Base-by-base conservation (phyloP, 2,888 invertebrate species). In the Pyrgus malvae region DNA sequence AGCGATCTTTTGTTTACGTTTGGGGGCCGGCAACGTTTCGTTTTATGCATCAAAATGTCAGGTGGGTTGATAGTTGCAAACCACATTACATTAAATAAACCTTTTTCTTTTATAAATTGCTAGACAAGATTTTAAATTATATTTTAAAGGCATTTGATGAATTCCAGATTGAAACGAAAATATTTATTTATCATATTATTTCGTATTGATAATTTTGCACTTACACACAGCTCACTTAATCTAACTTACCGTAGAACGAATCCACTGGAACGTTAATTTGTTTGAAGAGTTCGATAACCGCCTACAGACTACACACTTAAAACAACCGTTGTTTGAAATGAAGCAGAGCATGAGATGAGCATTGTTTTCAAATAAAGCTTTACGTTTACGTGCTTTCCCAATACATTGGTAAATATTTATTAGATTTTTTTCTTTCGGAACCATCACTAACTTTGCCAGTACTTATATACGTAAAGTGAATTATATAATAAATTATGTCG, bases 1-100 rank as follows among this genome's bases (percentile, higher is more conserved):
- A 21, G 65, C 23, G 3, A 19, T 9, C 66, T 72, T 79, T 81
- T 51, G 79, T 80, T 80, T 81, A 78, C 70, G 72, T 79, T 79
- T 74, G n/a, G 14, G 70, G 64, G 55, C 19, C 40, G 46, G 54
- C 71, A 6, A 37, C 51, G 73, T 72, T 79, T 63, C 74, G 58
- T 72, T 76, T 54, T 11, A 77, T 66, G 67, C 35, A n/a, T 19
- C 11, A n/a, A 0, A 44, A 5, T 2, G 7, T 11, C 23, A 23
- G 3, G 11, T 2, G 25, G 25, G 0, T 2, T 25, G 4, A 25
- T 25, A 3, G n/a, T 25, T 12, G 5, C 4, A 17, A n/a, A 35
- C n/a, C 29, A 9, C 11, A 29, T n/a, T 27, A 23, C 8, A 8
- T 27, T 2, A 27, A 8, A 27, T 8, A 8, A 9, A 4, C 21